phyloP scores from a whole-genome alignment of 1,140 invertebrate genomes.

The Epicauta chinensis region DNA sequence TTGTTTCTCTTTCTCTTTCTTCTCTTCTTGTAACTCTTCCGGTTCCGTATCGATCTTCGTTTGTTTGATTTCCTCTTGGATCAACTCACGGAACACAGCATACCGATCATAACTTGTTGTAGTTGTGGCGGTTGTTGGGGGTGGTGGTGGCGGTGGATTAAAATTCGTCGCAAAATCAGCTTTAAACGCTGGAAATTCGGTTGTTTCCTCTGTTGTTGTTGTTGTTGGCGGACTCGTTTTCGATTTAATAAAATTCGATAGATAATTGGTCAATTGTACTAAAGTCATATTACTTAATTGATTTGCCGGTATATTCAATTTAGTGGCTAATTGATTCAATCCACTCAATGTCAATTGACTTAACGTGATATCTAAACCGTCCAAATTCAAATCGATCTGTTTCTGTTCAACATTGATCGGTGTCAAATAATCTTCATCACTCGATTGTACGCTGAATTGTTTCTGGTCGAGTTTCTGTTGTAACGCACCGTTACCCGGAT shows the following conservation, averaged over 20 bases:
- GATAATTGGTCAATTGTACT: slow-evolving; percentile 72
- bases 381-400: slow-evolving; percentile 32
- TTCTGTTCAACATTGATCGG: slow-evolving; percentile 41
- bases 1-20: slow-evolving; percentile 9
- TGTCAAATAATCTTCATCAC: slow-evolving; percentile 56
- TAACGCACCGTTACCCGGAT: slow-evolving; percentile 36
- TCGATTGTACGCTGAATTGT: slow-evolving; percentile 29
- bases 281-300: slow-evolving; percentile 78
- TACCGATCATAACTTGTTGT: slow-evolving; percentile 63
- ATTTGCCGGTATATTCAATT: slow-evolving; percentile 66
- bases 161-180: slow-evolving; percentile 60
- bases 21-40: slow-evolving; percentile 41
- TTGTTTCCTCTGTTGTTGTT: not conserved
- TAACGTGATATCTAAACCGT: slow-evolving; percentile 66
- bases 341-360: slow-evolving; percentile 74
- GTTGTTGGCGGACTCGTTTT: slow-evolving; percentile 33
- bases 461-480: slow-evolving; percentile 21
- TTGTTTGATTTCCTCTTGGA: slow-evolving; percentile 58
- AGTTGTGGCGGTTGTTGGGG: slow-evolving; percentile 7
- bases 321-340: slow-evolving; percentile 67
- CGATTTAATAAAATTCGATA: slow-evolving; percentile 58
- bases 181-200: slow-evolving; percentile 44
- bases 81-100: slow-evolving; percentile 76
- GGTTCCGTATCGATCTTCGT: slow-evolving; percentile 44
- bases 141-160: slow-evolving; percentile 45